Percentiles rank a stretch among this genome's conserved stretches.
Conservation (phyloP, 92 coral and sea anemone genomes). For the Heliopora coerulea region DNA sequence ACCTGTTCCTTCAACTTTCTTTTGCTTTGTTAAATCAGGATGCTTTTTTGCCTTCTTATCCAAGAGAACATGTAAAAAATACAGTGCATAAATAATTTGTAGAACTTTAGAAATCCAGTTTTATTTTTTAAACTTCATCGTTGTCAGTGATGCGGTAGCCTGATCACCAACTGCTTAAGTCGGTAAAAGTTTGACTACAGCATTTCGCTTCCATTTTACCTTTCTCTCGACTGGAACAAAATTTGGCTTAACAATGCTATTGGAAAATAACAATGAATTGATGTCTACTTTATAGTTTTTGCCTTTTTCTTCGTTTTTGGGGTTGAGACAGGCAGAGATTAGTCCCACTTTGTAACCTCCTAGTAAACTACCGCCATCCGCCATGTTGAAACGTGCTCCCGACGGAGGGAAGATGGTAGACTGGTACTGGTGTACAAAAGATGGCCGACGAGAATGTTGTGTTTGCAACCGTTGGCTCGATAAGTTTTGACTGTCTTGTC, state of each 20-base stretch:
- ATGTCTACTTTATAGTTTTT: conserved; percentile 13
- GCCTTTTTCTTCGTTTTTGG: conserved; percentile 34
- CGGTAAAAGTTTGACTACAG: too few relatives aligned
- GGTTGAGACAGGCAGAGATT: conserved; percentile 66
- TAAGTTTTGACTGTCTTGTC: conserved; percentile 85
- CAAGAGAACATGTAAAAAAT: too few relatives aligned
- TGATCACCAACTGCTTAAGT: too few relatives aligned
- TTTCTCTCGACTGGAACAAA: conserved; percentile 58
- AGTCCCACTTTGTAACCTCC: conserved; percentile 79
- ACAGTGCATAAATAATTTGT: too few relatives aligned
- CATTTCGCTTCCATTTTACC: too few relatives aligned
- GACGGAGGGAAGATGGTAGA: conserved; percentile 19
- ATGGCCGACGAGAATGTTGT: conserved; percentile 84
- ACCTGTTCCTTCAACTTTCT: neutral
- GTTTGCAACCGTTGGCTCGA: conserved; percentile 96
- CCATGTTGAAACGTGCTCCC: conserved; percentile 59
- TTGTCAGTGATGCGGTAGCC: too few relatives aligned
- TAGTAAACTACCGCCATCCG: conserved; percentile 58
- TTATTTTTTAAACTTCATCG: too few relatives aligned
- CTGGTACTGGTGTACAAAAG: conserved; percentile 38
- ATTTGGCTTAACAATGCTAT: conserved; percentile 52
- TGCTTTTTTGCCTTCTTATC: neutral
- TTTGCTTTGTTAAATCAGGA: neutral
- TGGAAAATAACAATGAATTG: conserved; percentile 54
- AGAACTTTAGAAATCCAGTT: too few relatives aligned